Evolutionary conservation across 2,113 vertebrate species (phyloP), one percentile per base, ranked within the genome.

Genomic region (Boulengeromyrus knoepffleri): DNA sequence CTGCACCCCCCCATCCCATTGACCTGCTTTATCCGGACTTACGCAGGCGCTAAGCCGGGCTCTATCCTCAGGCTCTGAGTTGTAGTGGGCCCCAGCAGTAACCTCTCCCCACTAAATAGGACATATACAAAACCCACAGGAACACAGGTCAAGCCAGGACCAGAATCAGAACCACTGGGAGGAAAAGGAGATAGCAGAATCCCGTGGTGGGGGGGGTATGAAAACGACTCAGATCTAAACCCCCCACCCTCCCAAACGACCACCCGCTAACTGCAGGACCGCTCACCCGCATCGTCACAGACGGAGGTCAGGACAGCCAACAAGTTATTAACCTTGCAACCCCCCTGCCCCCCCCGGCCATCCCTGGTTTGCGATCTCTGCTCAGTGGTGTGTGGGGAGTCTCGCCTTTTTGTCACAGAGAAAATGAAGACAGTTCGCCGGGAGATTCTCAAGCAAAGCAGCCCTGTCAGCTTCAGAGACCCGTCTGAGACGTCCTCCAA

Each of bases 281-380:
- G 88, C 92, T 91, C 89, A 90, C 89, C 90, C 91, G 90, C 88
- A 92, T 90, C 91, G 85, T 47, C 91, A 89, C 91, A 90, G 91
- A 93, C 91, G 89, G 90, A 94, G 94, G 95, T 95, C 93, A 94
- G 88, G 92, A 85, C 87, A 93, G 92, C 92, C 94, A 90, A 91
- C 91, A 92, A 93, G 92, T 94, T 93, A 94, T 94, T 94, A 92
- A 93, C 91, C 84, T 39, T 87, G 56, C 88, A 90, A 90, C 27
- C 70, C 66, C 66, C 62, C 53, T 50, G 13, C 46, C 24, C 21
- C 58, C 31, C 70, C 70, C 31, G 1, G 31, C 31, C 70, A 6
- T 90, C 47, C 85, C 87, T 90, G 90, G 88, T 91, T 91, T 90
- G 90, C 92, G 92, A 92, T 93, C 93, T 93, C 93, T 92, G 91